These are phyloP conservation scores for Crotalus viridis DNA, from an alignment of 2,113 vertebrate genomes.

Conservation along the genomic window DNA sequence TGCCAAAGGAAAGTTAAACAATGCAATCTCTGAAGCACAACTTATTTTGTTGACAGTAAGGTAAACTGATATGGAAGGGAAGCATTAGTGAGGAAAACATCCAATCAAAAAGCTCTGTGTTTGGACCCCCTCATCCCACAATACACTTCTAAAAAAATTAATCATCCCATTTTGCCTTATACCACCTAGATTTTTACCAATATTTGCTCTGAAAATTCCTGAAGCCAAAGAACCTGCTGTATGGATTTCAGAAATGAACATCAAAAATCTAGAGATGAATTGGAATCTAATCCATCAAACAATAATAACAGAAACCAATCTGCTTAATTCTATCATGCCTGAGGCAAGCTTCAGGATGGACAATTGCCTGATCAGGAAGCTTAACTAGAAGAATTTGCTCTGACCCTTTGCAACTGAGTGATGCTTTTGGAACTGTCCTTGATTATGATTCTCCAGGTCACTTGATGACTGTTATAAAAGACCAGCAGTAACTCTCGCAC, in stretches of 20 bases:
- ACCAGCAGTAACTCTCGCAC: background rate
- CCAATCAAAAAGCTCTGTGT: background rate
- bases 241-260: background rate
- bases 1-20: background rate
- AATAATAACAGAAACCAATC: background rate
- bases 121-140: background rate
- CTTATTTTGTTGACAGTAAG: background rate
- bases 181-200: background rate
- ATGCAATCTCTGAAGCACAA: background rate
- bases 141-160: background rate
- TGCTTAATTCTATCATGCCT: background rate
- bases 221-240: background rate
- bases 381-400: background rate
- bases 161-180: background rate
- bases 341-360: background rate
- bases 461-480: background rate
- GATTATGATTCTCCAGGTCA: background rate
- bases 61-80: background rate
- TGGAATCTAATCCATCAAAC: background rate
- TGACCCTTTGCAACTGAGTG: background rate
- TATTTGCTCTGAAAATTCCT: background rate
- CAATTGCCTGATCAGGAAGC: background rate
- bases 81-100: background rate
- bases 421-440: background rate
- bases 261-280: background rate